phyloP scores from a whole-genome alignment of 1,140 invertebrate genomes.

The Camponotus floridanus region DNA sequence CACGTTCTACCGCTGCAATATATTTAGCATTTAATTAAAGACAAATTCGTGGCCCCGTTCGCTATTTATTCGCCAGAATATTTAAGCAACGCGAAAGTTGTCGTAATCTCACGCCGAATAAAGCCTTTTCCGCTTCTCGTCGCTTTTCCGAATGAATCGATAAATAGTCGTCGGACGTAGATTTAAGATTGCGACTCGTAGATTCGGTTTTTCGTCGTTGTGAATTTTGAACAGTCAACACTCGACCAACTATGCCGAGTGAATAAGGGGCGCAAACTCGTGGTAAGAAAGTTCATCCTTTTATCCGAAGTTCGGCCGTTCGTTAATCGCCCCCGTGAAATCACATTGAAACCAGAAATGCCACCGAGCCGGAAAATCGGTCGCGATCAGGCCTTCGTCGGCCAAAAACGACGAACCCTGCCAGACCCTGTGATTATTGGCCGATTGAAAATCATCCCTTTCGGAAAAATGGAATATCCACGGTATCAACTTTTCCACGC shows the following conservation, averaged over 20 bases:
- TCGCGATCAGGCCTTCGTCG: constrained; percentile 35
- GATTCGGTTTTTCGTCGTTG: constrained; percentile 28
- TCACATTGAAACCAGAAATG: constrained; percentile 35
- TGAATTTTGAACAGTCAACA: constrained; percentile 14
- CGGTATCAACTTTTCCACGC: constrained; percentile 64
- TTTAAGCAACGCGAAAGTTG: not conserved
- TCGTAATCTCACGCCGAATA: not conserved
- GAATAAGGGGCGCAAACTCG: constrained; percentile 16
- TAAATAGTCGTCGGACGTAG: not conserved
- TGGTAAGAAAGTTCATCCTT: constrained; percentile 51
- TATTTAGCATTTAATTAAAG: constrained; percentile 43
- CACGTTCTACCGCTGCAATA: not conserved
- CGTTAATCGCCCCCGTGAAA: constrained; percentile 59
- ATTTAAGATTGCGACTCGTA: constrained; percentile 27
- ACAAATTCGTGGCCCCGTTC: not conserved
- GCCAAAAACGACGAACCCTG: not conserved
- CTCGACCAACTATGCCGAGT: not conserved
- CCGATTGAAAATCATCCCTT: not conserved
- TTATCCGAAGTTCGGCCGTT: constrained; percentile 34
- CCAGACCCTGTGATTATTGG: not conserved
- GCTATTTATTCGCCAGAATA: not conserved
- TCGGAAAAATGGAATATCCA: constrained; percentile 49
- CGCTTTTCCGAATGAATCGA: not conserved
- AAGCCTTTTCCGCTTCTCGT: not conserved
- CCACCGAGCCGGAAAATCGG: constrained; percentile 47